These are phyloP conservation scores for human (Homo sapiens) DNA, from an alignment of 2,113 vertebrate species.

Conservation along the genomic window GRCh38 chr5:93577501-93578000, in stretches of 20 bases:
- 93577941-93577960: background rate
- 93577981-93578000: conserved; percentile 15
- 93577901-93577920: conserved; percentile 45
- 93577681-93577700: conserved; percentile 45
- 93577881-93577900: background rate
- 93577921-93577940: conserved; percentile 4
- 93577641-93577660: conserved; percentile 45
- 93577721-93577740: conserved; percentile 71
- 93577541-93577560: background rate
- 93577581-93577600: conserved; percentile 11
- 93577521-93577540: background rate
- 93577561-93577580: conserved; percentile 5
- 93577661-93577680: conserved; percentile 49
- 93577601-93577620: background rate
- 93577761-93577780: conserved; percentile 59
- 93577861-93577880: conserved; percentile 46
- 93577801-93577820: conserved; percentile 45
- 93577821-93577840: conserved; percentile 49
- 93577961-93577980: conserved; percentile 45
- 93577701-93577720: conserved; percentile 34
- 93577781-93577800: background rate
- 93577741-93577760: conserved; percentile 58
- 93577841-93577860: conserved; percentile 41
- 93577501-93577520: background rate
- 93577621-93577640: conserved; percentile 44